Percentiles rank a stretch among this genome's conserved stretches.
phyloP scores from a whole-genome alignment of 2,888 invertebrate genomes.

The Sarcophaga carnaria region DNA sequence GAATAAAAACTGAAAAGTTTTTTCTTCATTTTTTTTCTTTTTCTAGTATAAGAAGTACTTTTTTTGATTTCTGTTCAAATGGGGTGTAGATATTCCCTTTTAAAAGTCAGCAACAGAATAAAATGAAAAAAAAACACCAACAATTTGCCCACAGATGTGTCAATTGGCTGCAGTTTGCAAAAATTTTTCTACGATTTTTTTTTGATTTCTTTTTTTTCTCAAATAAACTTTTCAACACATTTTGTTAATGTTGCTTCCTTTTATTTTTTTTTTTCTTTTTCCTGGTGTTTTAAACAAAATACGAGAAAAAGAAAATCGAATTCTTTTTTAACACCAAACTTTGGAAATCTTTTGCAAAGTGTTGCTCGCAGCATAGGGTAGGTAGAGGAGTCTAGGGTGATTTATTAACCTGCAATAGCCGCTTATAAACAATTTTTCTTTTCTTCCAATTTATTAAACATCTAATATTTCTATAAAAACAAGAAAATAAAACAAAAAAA shows the following conservation, averaged over 20 bases:
- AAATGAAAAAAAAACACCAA: neutral
- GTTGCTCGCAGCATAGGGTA: neutral
- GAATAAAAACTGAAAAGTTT: conserved; percentile 1
- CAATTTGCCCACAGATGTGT: conserved; percentile 40
- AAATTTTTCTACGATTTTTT: neutral
- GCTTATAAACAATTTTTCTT: neutral
- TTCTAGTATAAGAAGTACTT: neutral
- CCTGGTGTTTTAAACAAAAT: neutral
- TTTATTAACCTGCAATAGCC: conserved; percentile 3
- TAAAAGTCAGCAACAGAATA: conserved; percentile 21
- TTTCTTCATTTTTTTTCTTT: neutral
- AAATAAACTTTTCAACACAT: conserved; percentile 24
- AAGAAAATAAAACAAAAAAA: neutral
- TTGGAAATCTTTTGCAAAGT: neutral
- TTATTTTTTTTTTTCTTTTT: neutral
- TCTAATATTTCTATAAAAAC: neutral
- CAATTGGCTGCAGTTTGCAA: conserved; percentile 50
- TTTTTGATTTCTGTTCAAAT: neutral
- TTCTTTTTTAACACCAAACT: conserved; percentile 1
- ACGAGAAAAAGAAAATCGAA: neutral
- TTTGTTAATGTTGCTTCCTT: neutral
- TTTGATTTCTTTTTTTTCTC: neutral
- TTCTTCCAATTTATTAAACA: neutral
- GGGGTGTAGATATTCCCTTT: conserved; percentile 7
- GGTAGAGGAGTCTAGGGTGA: neutral